Evolutionary conservation across 2,113 vertebrate species (phyloP), one percentile per base, ranked within the genome.

Genomic region (Cephalopholis sonnerati): DNA sequence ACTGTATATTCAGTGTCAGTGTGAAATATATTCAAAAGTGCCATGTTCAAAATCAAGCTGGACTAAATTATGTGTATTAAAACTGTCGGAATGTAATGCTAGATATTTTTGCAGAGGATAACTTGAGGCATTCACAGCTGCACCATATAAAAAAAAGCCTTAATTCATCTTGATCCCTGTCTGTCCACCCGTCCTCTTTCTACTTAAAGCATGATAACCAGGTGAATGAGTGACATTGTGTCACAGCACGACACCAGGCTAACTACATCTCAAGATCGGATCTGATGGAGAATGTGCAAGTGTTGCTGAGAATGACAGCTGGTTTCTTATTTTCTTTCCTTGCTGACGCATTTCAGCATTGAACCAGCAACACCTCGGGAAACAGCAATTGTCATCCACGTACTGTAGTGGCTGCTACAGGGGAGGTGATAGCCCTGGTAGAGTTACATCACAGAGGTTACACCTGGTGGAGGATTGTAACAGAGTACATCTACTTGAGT

Each of bases 131-230:
- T 65, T 77, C 25, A 48, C 63, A 22, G 24, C 57, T 85, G 54
- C 53, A 68, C 9, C 67, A 81, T 44, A 71, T 67, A 69, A 70
- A 46, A n/a, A n/a, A 72, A 77, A 77, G 24, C 6, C 65, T 18
- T 68, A n/a, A 74, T 86, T 76, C 55, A 88, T 84, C 61, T 48
- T 70, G 54, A 78, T 85, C 36, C 51, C 61, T 75, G 66, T 74
- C 76, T 74, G 59, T 82, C 75, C 15, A 70, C 48, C 75, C 32
- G 24, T 81, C 61, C 29, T 61, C 5, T 12, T 65, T 73, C 76
- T 25, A 39, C 29, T 58, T 51, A 13, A 51, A 46, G 55, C 13
- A 74, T 48, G 59, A 77, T 55, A 62, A 61, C 53, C 41, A 27
- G 25, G 54, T 57, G 39, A 64, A 51, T 82, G 65, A 72, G 55